Conservation (phyloP, 1,140 invertebrate species). For the Drosophila auraria region DNA sequence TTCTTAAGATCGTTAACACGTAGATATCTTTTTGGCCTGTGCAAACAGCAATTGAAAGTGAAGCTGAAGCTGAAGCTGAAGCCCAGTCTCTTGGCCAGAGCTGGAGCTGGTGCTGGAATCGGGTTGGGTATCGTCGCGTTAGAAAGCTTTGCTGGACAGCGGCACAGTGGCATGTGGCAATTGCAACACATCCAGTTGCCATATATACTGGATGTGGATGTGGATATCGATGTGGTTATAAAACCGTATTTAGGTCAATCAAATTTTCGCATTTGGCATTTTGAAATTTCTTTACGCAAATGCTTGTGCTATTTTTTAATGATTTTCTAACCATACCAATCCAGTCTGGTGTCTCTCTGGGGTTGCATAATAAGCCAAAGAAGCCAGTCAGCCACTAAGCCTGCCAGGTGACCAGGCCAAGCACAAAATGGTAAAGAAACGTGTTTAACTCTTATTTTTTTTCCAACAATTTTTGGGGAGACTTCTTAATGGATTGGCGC, state of each 20-base stretch:
- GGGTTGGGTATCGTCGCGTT: conserved; percentile 56
- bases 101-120: conserved; percentile 25
- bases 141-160: conserved; percentile 59
- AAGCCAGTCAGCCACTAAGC: conserved; percentile 49
- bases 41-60: conserved; percentile 67
- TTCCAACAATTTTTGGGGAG: conserved; percentile 13
- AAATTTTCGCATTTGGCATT: conserved; percentile 77
- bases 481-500: conserved; percentile 73
- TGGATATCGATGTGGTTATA: conserved; percentile 68
- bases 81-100: conserved; percentile 26
- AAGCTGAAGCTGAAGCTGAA: conserved; percentile 51
- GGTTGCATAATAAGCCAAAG: conserved; percentile 76
- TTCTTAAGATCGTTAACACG: not conserved
- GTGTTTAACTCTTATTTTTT: conserved; percentile 60
- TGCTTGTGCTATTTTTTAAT: conserved; percentile 76
- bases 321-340: conserved; percentile 65
- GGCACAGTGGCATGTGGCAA: conserved; percentile 49
- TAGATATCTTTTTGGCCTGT: not conserved
- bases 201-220: conserved; percentile 60
- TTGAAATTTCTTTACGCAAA: conserved; percentile 77
- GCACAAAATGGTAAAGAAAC: conserved; percentile 74
- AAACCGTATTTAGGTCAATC: conserved; percentile 78
- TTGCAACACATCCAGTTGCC: conserved; percentile 70
- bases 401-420: conserved; percentile 69
- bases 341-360: conserved; percentile 45